A percentile compares a stretch with the other conserved stretches of the same genome.
Conservation (phyloP, 2,113 vertebrate species). For the Dicaeum eximium region DNA sequence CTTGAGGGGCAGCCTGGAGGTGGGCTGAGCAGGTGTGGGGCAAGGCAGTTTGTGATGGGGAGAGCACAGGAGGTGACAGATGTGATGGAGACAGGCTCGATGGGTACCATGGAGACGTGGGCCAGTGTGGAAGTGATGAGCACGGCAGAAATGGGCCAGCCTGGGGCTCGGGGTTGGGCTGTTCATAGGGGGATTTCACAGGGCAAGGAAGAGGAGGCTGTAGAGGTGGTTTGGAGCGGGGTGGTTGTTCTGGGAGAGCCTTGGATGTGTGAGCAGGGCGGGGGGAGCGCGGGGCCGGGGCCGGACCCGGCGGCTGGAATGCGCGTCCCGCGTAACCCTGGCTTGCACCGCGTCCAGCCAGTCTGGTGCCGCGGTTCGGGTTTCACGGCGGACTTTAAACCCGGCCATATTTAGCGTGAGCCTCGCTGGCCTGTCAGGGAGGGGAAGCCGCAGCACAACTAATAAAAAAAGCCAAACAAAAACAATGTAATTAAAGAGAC, state of each 20-base stretch:
- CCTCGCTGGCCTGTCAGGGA: conserved; percentile 37
- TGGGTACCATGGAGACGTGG: background rate
- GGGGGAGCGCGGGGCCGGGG: conserved; percentile 40
- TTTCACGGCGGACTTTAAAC: conserved; percentile 79
- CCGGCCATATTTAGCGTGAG: conserved; percentile 85
- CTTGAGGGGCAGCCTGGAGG: background rate
- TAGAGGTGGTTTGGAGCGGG: background rate
- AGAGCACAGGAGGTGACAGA: rapidly evolving
- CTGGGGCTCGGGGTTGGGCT: background rate
- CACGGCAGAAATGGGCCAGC: background rate
- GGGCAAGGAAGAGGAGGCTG: background rate
- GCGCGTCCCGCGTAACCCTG: conserved; percentile 72
- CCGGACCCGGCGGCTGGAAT: conserved; percentile 66
- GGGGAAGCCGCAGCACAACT: conserved; percentile 58
- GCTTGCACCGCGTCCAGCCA: conserved; percentile 81
- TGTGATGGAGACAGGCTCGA: rapidly evolving
- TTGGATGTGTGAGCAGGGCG: background rate
- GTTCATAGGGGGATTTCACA: background rate
- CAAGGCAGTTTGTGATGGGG: background rate
- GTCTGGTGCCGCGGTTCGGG: conserved; percentile 88
- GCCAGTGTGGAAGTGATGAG: background rate
- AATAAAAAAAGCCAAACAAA: conserved; percentile 66
- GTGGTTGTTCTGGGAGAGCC: background rate
- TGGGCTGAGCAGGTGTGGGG: background rate
- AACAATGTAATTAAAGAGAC: conserved; percentile 69